These are phyloP conservation scores for Alca torda DNA, from an alignment of 2,797 vertebrate species.

Conservation along the genomic window DNA sequence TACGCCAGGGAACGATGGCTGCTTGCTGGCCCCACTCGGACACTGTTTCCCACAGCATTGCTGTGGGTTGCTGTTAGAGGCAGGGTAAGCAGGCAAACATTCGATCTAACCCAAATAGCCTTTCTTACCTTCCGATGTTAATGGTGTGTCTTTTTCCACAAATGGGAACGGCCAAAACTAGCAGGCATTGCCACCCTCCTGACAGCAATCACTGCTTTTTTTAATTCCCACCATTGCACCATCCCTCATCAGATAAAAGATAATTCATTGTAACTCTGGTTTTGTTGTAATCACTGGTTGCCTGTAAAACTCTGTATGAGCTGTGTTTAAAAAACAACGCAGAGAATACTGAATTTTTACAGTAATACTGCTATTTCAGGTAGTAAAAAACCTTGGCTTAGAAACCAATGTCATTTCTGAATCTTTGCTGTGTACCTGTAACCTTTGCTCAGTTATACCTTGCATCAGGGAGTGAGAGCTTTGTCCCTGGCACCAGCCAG, in stretches of 20 bases:
- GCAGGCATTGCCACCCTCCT: background rate
- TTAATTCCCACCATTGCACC: background rate
- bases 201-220: background rate
- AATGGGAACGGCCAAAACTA: background rate
- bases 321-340: background rate
- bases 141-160: background rate
- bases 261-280: background rate
- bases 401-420: conserved; percentile 20
- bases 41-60: background rate
- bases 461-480: background rate
- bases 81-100: background rate
- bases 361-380: background rate
- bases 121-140: background rate
- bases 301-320: background rate
- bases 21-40: background rate
- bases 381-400: background rate
- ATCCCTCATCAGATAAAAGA: background rate
- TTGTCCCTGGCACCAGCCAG: background rate
- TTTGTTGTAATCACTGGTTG: background rate
- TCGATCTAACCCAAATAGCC: background rate
- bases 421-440: background rate
- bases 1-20: accelerated
- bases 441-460: background rate
- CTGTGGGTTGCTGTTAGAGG: background rate
- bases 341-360: background rate